Evolutionary conservation across 2,797 vertebrate species (phyloP).

Genomic region (Huso huso): DNA sequence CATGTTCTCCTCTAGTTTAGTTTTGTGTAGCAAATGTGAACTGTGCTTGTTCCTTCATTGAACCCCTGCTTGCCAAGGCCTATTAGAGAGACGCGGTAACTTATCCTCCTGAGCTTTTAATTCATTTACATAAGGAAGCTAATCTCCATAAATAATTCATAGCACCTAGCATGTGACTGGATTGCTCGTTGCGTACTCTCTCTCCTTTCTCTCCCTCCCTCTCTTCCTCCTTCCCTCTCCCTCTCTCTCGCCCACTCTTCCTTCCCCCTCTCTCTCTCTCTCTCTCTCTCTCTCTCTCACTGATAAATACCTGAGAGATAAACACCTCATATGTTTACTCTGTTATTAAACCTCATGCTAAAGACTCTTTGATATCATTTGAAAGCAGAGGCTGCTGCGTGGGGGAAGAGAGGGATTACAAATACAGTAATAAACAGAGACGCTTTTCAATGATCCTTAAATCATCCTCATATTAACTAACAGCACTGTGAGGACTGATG

Average conservation of each 20-base stretch:
- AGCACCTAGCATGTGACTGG: constrained; percentile 39
- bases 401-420: constrained; percentile 17
- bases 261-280: constrained; percentile 4
- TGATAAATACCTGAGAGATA: neutral
- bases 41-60: too few relatives aligned
- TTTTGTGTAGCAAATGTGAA: too few relatives aligned
- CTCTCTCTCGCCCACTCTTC: neutral
- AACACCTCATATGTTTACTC: constrained; percentile 2
- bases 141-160: constrained; percentile 79
- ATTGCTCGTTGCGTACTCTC: neutral
- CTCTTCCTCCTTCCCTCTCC: neutral
- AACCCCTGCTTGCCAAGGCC: constrained; percentile 6
- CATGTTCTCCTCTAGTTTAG: too few relatives aligned
- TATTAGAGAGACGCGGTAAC: constrained; percentile 11
- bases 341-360: constrained; percentile 12
- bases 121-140: constrained; percentile 71
- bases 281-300: neutral
- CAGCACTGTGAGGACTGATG: too few relatives aligned
- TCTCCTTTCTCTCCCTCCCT: neutral
- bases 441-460: constrained; percentile 17
- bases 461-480: too few relatives aligned
- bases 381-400: constrained; percentile 15
- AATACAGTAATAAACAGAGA: constrained; percentile 15
- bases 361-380: constrained; percentile 11
- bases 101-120: constrained; percentile 47